Evolutionary conservation across 1,140 invertebrate species (phyloP), one percentile per base, ranked within the genome.

Genomic region (Campoletis sonorensis): DNA sequence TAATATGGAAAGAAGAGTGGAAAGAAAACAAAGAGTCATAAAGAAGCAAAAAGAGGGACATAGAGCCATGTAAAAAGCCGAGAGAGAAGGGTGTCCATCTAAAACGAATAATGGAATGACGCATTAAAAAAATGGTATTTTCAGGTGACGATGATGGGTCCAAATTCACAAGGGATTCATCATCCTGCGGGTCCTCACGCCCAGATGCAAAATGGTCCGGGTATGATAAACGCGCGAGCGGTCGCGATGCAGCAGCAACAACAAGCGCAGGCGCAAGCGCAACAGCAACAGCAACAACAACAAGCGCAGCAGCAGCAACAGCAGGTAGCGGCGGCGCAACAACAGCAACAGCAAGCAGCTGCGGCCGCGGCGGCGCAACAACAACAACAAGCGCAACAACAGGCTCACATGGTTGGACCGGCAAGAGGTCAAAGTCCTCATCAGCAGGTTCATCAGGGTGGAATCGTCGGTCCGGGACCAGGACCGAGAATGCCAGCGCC

Each of bases 141-240:
- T 79, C 72, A 91, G 90, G 90, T 91, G 45, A 90, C 91, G n/a
- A 92, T 92, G 91, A 91, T 91, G 87, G 88, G 89, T 0, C 85
- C 88, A 0, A 92, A 91, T 83, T 87, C 91, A 71, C 90, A 91
- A 87, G 88, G 90, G 64, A 89, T 92, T 81, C 91, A 92, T 79
- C 92, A 92, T 79, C 87, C 89, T 8, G 84, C 83, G 11, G 92
- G 88, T 30, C 91, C 92, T 37, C 91, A 92, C 58, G 88, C 87
- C 11, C 90, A 90, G 68, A 91, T 95, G 92, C 95, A 95, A 88
- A 97, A 96, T 86, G 96, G 96, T 13, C 95, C 95, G 11, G 88
- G 84, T 1, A 93, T 95, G 91, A 93, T 95, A 90, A 93, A 91
- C 61, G 89, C 93, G 0, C 89, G 93, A 15, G 88, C 91, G 11